phyloP scores from a whole-genome alignment of 2,888 invertebrate species.

The Seladonia tumulorum region DNA sequence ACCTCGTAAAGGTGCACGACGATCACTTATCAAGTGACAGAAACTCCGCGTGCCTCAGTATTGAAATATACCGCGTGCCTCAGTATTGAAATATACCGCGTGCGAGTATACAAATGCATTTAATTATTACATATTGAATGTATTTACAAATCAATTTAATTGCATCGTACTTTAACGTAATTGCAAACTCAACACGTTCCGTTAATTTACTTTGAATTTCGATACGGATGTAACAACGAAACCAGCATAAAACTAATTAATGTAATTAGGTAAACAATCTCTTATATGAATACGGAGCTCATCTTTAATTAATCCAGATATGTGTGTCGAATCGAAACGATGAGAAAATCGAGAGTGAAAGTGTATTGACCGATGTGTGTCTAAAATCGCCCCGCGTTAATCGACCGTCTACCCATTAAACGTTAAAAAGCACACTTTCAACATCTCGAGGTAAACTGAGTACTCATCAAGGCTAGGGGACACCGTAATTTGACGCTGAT shows the following conservation, averaged over 20 bases:
- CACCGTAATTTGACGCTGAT: slow-evolving; percentile 77
- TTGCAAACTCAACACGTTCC: background rate
- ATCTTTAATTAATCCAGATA: background rate
- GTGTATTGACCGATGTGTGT: background rate
- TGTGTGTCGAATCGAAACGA: background rate
- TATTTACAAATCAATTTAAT: background rate
- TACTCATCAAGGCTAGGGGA: slow-evolving; percentile 73
- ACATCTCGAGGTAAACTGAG: slow-evolving; percentile 72
- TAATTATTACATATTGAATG: background rate
- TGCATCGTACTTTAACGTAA: background rate
- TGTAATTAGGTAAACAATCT: background rate
- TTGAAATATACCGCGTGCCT: no score
- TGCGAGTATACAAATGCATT: background rate
- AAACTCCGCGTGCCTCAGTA: no score
- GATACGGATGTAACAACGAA: background rate
- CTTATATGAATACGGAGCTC: background rate
- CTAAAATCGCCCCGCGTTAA: slow-evolving; percentile 45
- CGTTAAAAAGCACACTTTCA: slow-evolving; percentile 75
- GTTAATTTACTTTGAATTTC: background rate
- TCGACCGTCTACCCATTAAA: slow-evolving; percentile 67
- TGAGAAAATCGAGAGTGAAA: background rate
- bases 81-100: no score
- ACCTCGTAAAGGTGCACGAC: no score
- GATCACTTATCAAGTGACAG: no score
- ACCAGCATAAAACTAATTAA: background rate